Conservation (phyloP, 2,797 vertebrate genomes). For the Lagodon rhomboides region DNA sequence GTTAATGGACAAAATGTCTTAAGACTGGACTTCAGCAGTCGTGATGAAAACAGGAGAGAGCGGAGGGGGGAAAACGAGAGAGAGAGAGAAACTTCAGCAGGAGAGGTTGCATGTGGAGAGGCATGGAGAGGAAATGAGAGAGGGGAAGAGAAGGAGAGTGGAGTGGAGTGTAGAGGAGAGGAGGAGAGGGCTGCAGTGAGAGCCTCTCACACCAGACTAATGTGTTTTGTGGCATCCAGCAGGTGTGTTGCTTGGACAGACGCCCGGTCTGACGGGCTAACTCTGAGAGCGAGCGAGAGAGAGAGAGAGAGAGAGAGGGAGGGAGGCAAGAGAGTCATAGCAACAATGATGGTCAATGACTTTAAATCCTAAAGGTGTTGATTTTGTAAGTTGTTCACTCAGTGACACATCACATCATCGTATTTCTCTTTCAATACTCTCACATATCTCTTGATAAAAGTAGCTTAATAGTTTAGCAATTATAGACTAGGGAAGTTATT, state of each 20-base stretch:
- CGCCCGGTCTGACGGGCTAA: conserved; percentile 48
- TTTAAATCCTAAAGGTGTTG: background rate
- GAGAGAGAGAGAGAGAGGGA: conserved; percentile 10
- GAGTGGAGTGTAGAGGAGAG: conserved; percentile 25
- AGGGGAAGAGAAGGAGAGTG: conserved; percentile 16
- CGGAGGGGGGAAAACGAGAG: background rate
- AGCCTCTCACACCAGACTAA: conserved; percentile 57
- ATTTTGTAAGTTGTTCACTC: background rate
- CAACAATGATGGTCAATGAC: background rate
- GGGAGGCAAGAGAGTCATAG: background rate
- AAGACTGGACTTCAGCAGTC: background rate
- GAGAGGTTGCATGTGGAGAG: conserved; percentile 41
- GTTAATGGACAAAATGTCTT: background rate
- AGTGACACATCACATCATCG: background rate
- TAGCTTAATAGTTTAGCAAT: background rate
- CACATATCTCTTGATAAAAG: background rate
- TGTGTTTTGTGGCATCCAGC: conserved; percentile 69
- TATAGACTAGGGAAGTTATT: background rate
- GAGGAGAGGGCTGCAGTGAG: conserved; percentile 38
- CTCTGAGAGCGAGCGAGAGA: conserved; percentile 8
- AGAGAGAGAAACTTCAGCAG: background rate
- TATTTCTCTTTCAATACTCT: background rate
- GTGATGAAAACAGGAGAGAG: background rate
- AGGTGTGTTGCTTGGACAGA: conserved; percentile 71
- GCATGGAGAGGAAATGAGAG: conserved; percentile 39